phyloP scores from a whole-genome alignment of 2,888 invertebrate species.

The Stenodema calcarata region DNA sequence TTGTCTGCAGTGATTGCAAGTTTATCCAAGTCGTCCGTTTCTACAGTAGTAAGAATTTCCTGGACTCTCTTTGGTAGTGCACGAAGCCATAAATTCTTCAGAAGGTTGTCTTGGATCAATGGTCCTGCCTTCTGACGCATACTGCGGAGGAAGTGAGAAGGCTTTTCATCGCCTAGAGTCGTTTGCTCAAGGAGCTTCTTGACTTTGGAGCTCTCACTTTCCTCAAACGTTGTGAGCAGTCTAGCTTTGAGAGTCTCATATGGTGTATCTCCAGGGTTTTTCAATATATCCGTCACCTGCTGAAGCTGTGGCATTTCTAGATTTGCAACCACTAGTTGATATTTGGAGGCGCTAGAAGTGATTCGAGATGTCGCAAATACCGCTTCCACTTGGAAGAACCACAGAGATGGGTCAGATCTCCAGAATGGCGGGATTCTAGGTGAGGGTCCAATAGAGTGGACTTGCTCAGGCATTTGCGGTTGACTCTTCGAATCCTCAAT shows the following conservation, averaged over 20 bases:
- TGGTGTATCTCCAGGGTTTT: slow-evolving; percentile 6
- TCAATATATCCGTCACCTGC: slow-evolving; percentile 20
- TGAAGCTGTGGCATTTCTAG: slow-evolving; percentile 33
- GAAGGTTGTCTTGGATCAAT: too few relatives aligned
- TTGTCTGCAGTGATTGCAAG: neutral
- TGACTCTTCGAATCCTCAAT: too few relatives aligned
- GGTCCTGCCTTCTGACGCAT: slow-evolving; percentile 54
- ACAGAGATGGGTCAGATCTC: too few relatives aligned
- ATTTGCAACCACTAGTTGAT: slow-evolving; percentile 46
- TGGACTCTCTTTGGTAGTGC: slow-evolving; percentile 41
- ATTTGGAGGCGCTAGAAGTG: slow-evolving; percentile 50
- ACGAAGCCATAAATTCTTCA: slow-evolving; percentile 45
- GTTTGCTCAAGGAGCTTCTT: slow-evolving; percentile 56
- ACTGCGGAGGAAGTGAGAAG: slow-evolving; percentile 55
- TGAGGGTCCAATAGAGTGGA: too few relatives aligned
- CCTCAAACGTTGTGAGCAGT: neutral
- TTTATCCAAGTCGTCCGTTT: neutral
- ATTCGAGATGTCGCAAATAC: too few relatives aligned
- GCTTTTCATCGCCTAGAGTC: slow-evolving; percentile 49
- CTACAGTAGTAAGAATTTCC: slow-evolving; percentile 20
- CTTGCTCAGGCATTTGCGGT: too few relatives aligned
- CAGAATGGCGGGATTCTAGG: too few relatives aligned
- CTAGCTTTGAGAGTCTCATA: slow-evolving; percentile 7
- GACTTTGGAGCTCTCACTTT: neutral
- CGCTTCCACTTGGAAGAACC: too few relatives aligned